Evolutionary conservation across 2,113 vertebrate genomes (phyloP).

Genomic region (Antechinus flavipes): DNA sequence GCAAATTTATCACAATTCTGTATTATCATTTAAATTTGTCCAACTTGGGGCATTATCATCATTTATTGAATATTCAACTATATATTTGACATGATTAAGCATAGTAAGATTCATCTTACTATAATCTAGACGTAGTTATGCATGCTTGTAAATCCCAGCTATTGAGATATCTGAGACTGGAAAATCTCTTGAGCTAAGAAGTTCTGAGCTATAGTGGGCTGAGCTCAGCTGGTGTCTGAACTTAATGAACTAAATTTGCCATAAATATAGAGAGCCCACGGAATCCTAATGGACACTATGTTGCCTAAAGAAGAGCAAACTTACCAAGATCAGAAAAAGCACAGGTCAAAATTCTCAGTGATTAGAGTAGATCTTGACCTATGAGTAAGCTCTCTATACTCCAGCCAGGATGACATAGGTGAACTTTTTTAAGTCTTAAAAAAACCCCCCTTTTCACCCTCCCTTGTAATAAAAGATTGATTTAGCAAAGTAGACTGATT

Average conservation of each 20-base stretch:
- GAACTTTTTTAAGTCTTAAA: neutral
- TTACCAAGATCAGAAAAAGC: neutral
- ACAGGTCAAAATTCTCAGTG: neutral
- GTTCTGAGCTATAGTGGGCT: neutral
- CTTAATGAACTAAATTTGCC: neutral
- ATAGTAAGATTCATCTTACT: neutral
- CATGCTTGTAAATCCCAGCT: neutral
- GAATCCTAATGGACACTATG: neutral
- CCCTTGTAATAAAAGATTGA: neutral
- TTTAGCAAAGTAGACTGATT: neutral
- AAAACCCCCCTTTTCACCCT: neutral
- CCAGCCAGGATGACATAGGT: neutral
- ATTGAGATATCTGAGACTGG: neutral
- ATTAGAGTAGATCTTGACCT: neutral
- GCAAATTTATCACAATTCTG: neutral
- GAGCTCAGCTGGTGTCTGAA: neutral
- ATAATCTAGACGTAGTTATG: neutral
- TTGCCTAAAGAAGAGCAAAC: neutral
- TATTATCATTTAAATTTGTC: neutral
- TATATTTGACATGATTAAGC: neutral
- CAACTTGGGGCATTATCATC: neutral
- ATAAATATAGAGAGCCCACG: neutral
- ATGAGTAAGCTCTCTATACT: neutral
- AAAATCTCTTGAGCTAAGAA: neutral
- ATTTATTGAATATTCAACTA: neutral